Evolutionary conservation across 2,797 vertebrate genomes (phyloP).

Genomic region (Melanotaenia parkinsoni): DNA sequence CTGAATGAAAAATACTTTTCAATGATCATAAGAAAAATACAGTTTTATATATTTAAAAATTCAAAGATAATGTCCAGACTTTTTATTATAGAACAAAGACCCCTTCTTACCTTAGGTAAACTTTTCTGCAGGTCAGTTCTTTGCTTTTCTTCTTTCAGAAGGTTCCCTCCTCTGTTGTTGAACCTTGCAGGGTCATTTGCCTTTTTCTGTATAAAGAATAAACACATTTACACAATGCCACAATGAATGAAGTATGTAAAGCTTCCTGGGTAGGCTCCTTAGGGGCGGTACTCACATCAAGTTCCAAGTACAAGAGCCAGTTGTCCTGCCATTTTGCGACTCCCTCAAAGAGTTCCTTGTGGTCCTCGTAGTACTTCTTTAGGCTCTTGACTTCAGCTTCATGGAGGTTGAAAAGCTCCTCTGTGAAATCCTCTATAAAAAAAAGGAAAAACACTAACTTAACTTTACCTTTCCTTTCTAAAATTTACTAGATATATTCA

Average conservation of each 20-base stretch:
- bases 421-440: conserved; percentile 86
- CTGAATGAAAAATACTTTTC: too few relatives aligned
- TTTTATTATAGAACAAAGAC: background rate
- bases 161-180: conserved; percentile 92
- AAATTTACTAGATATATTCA: background rate
- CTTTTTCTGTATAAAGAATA: conserved; percentile 84
- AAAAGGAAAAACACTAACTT: background rate
- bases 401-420: conserved; percentile 87
- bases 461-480: background rate
- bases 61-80: too few relatives aligned
- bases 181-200: conserved; percentile 90
- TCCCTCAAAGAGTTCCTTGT: conserved; percentile 89
- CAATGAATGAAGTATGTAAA: background rate
- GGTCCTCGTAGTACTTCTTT: conserved; percentile 83
- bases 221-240: background rate
- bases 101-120: conserved; percentile 87
- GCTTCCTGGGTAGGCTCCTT: background rate
- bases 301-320: conserved; percentile 90
- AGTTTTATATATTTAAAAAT: too few relatives aligned
- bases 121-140: conserved; percentile 90
- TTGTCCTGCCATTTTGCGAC: conserved; percentile 90
- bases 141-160: conserved; percentile 94
- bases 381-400: conserved; percentile 84
- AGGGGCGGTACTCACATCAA: conserved; percentile 84
- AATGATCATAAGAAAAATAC: too few relatives aligned